A percentile compares a stretch with the other conserved stretches of the same genome.
Evolutionary conservation across 2,888 invertebrate species (phyloP).

Genomic region (Zeuzera pyrina): DNA sequence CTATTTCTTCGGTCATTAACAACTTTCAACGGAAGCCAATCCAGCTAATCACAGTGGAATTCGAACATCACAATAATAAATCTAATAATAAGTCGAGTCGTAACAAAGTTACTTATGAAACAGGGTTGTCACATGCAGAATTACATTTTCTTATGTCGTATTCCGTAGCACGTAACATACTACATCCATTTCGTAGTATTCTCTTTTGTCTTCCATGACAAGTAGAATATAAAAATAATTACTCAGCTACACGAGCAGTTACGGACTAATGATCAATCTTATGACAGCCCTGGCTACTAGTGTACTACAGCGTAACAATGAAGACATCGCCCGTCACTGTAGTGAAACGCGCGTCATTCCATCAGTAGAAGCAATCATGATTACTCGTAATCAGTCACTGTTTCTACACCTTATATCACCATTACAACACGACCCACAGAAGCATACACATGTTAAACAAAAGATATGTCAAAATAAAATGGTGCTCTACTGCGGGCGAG

Average conservation of each 20-base stretch:
- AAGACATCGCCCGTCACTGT: conserved; percentile 23
- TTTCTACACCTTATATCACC: conserved; percentile 32
- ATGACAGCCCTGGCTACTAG: no score
- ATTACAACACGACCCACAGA: conserved; percentile 21
- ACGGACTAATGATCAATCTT: no score
- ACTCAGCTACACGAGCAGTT: no score
- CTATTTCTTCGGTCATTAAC: conserved; percentile 21
- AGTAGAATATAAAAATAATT: no score
- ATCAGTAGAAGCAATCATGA: conserved; percentile 25
- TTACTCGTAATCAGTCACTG: conserved; percentile 40
- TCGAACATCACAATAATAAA: conserved; percentile 13
- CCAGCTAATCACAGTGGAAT: conserved; percentile 18
- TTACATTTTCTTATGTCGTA: no score
- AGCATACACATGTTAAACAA: conserved; percentile 3
- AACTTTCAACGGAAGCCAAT: conserved; percentile 27
- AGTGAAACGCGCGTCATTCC: conserved; percentile 23
- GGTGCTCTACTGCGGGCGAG: conserved; percentile 14
- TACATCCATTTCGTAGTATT: no score
- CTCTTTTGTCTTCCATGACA: no score
- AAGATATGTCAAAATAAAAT: conserved; percentile 14
- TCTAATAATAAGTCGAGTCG: conserved; percentile 24
- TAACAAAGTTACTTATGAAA: no score
- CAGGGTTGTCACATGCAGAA: no score
- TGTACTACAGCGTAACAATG: no score
- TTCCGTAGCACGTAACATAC: no score